Evolutionary conservation across 2,113 vertebrate genomes (phyloP), one percentile per base, ranked within the genome.

Genomic region (Columba janthina): DNA sequence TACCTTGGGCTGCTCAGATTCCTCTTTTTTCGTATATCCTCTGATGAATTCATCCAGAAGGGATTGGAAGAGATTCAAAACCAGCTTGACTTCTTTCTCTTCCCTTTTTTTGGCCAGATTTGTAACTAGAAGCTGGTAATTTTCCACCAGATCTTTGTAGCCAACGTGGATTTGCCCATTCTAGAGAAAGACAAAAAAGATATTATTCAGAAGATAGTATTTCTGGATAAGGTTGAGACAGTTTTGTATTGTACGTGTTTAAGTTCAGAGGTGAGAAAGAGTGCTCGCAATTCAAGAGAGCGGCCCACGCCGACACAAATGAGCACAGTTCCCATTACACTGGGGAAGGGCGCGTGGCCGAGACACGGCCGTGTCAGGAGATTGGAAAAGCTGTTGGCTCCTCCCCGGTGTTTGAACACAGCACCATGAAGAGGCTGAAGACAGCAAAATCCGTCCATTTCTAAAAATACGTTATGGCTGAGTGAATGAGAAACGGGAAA

Each of bases 1-100:
- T 65, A 99, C 99, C 98, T 99, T 99, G 24, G 94, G 82, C 40
- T 98, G 98, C 80, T 99, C 99, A 1, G 97, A 98, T 58, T 99
- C 99, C 85, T 99, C 98, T 42, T 98, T 99, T 97, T 99, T 99
- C 81, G 98, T 97, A 74, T 99, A 98, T n/a, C 98, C 98, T 24
- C 99, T 97, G 36, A 99, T 99, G 95, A 99, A 99, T 46, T 99
- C 99, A 13, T 99, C 99, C 73, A 99, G 97, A 93, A 99, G 98
- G 0, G 99, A 99, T 85, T 99, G 99, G 98, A 99, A 99, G 65
- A 99, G 98, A 94, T 99, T 99, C 85, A 99, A 98, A 82, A 99
- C 99, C 34, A 99, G 98, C 40, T 99, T 98, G 61, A 99, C 97
- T 86, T 99, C 99, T 95, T 99, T 99, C 97, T 99, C 98, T 70